Evolutionary conservation across 2,113 vertebrate species (phyloP).

Genomic region (Aplodontia rufa): DNA sequence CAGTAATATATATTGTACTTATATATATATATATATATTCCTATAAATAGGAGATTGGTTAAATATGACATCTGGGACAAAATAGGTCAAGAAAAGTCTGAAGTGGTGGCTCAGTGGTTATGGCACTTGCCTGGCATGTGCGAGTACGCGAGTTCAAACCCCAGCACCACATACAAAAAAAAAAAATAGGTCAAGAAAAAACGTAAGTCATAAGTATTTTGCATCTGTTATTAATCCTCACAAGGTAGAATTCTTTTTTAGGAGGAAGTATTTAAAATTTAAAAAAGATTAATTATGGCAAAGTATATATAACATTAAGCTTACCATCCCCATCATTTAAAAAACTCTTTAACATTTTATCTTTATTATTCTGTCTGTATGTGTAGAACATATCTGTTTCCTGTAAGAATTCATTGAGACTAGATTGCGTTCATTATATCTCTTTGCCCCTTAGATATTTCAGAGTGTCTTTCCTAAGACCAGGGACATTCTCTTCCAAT

Average conservation of each 20-base stretch:
- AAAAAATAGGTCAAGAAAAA: slow-evolving; percentile 20
- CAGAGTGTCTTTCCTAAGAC: background rate
- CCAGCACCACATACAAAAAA: too few relatives aligned
- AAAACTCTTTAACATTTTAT: background rate
- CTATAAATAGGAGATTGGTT: too few relatives aligned
- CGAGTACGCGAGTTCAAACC: too few relatives aligned
- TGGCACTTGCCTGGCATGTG: too few relatives aligned
- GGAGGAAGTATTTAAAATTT: background rate
- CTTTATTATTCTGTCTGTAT: background rate
- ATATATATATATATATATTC: too few relatives aligned
- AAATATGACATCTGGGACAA: too few relatives aligned
- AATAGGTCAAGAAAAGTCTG: background rate
- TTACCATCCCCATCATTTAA: too few relatives aligned
- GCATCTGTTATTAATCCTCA: background rate
- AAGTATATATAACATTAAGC: background rate
- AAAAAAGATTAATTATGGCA: background rate
- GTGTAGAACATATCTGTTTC: background rate
- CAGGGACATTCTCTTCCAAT: background rate
- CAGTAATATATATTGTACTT: too few relatives aligned
- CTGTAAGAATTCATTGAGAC: background rate
- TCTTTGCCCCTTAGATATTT: background rate
- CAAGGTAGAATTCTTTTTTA: background rate
- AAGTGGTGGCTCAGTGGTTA: too few relatives aligned
- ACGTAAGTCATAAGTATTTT: background rate
- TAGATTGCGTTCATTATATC: background rate